phyloP scores from a whole-genome alignment of 2,113 vertebrate genomes.

The Picathartes gymnocephalus region DNA sequence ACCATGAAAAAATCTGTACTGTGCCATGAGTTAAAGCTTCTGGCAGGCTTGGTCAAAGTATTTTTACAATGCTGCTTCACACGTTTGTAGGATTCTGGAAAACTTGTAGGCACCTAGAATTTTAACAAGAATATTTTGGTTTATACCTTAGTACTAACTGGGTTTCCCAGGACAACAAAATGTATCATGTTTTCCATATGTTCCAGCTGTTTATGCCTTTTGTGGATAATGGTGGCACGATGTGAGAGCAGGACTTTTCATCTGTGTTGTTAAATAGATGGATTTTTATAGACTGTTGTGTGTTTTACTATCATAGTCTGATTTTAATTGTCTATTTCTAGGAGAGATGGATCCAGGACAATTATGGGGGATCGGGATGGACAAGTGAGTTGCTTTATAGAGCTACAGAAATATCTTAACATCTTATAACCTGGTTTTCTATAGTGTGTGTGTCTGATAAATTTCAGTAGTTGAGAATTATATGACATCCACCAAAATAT shows the following conservation, averaged over 20 bases:
- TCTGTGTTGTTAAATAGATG: background rate
- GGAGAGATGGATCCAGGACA: conserved; percentile 83
- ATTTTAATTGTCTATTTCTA: conserved; percentile 29
- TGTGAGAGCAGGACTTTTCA: background rate
- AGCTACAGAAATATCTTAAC: background rate
- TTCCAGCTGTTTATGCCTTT: background rate
- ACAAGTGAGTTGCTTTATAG: conserved; percentile 62
- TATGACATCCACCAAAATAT: background rate
- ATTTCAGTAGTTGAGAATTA: background rate
- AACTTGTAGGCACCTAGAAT: background rate
- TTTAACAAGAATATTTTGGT: background rate
- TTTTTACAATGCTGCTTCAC: background rate
- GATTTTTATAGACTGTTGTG: background rate
- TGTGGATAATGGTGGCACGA: background rate
- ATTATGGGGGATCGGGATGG: conserved; percentile 83
- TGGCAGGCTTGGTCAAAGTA: background rate
- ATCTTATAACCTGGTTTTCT: background rate
- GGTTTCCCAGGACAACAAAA: background rate
- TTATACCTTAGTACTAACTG: background rate
- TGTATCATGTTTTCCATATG: rapidly evolving
- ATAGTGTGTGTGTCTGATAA: background rate
- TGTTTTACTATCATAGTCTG: background rate
- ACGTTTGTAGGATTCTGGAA: background rate
- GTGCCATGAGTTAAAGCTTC: background rate
- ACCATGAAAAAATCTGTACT: background rate